These are phyloP conservation scores for Eira barbara DNA, from an alignment of 2,113 vertebrate genomes.

Conservation along the genomic window DNA sequence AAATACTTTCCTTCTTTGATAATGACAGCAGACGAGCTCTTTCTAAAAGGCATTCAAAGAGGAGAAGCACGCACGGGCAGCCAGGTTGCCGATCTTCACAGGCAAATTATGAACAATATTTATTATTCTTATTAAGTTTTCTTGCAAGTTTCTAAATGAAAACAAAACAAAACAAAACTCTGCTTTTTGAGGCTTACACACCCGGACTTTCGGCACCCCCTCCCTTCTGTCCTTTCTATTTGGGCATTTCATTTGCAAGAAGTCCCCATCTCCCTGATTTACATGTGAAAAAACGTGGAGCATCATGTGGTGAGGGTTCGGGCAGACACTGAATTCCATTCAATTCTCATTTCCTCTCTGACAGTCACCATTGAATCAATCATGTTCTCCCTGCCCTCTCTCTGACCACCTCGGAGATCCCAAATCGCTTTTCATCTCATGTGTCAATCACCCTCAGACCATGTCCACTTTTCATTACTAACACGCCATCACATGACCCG, in stretches of 20 bases:
- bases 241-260: slow-evolving; percentile 83
- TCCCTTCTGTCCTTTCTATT: slow-evolving; percentile 63
- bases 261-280: slow-evolving; percentile 90
- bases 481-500: slow-evolving; percentile 85
- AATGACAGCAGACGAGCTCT: neutral
- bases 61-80: neutral
- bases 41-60: neutral
- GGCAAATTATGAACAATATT: neutral
- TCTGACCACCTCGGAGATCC: slow-evolving; percentile 87
- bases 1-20: neutral
- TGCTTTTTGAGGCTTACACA: slow-evolving; percentile 56
- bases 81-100: neutral
- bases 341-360: slow-evolving; percentile 92
- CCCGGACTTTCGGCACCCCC: slow-evolving; percentile 67
- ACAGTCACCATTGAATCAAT: slow-evolving; percentile 91
- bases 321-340: slow-evolving; percentile 90
- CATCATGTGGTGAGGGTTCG: slow-evolving; percentile 89
- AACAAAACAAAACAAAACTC: neutral
- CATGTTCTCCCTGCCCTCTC: slow-evolving; percentile 88
- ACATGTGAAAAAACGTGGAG: slow-evolving; percentile 93
- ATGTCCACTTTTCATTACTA: slow-evolving; percentile 90
- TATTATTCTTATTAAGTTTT: slow-evolving; percentile 14
- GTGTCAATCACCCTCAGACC: slow-evolving; percentile 88
- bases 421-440: slow-evolving; percentile 87
- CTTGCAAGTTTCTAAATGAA: slow-evolving; percentile 26